These are phyloP conservation scores for Echinops telfairi DNA, from an alignment of 2,113 vertebrate genomes.

Conservation along the genomic window DNA sequence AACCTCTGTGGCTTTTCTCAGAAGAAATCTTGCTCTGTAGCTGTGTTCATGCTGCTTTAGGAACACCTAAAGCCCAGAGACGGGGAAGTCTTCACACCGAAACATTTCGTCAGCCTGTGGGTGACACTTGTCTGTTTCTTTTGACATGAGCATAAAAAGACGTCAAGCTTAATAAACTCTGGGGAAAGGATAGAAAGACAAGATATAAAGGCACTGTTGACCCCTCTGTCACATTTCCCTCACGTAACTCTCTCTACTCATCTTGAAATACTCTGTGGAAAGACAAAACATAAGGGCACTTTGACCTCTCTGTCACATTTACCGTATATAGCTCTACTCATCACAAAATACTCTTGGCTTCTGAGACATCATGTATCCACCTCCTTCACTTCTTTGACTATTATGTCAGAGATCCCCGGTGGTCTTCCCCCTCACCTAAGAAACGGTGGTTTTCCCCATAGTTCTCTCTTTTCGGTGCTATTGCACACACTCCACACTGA, in stretches of 20 bases:
- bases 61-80: background rate
- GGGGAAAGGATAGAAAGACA: background rate
- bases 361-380: background rate
- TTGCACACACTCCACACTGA: background rate
- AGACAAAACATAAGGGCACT: no score
- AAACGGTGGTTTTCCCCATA: background rate
- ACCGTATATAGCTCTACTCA: no score
- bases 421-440: background rate
- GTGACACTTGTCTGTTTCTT: background rate
- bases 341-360: background rate
- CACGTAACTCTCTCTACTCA: background rate
- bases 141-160: background rate
- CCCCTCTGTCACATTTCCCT: background rate
- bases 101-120: background rate
- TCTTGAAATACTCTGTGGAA: background rate
- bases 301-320: no score
- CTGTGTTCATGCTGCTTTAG: slow-evolving; percentile 33
- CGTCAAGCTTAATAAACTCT: background rate
- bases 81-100: slow-evolving; percentile 9
- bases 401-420: background rate
- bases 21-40: background rate
- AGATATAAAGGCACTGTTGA: background rate
- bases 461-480: background rate
- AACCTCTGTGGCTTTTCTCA: background rate
- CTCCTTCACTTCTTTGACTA: background rate